phyloP scores from a whole-genome alignment of 1,140 invertebrate genomes.

The Scaptomyza hsui region DNA sequence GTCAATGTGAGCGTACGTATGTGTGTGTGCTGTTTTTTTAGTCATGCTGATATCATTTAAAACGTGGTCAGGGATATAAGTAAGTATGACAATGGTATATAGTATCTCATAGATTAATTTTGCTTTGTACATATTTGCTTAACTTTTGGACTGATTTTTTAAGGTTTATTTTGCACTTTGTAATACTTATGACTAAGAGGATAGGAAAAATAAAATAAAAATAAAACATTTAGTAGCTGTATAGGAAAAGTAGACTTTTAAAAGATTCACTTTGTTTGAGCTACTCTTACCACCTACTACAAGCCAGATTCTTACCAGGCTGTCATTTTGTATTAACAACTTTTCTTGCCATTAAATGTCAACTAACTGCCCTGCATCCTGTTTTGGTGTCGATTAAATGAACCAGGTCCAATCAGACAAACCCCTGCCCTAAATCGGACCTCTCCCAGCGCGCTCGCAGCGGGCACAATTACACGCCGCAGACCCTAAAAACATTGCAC shows the following conservation, averaged over 20 bases:
- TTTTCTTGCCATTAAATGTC: constrained; percentile 67
- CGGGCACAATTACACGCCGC: constrained; percentile 78
- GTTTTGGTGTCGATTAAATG: constrained; percentile 76
- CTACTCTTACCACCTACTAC: background rate
- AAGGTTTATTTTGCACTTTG: background rate
- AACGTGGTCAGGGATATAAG: constrained; percentile 47
- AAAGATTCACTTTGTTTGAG: background rate
- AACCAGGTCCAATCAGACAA: constrained; percentile 65
- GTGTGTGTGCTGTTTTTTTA: constrained; percentile 47
- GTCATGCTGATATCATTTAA: constrained; percentile 58
- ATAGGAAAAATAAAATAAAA: no score
- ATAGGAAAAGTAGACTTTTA: background rate
- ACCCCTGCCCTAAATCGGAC: constrained; percentile 25
- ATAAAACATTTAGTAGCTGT: background rate
- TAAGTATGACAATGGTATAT: constrained; percentile 35
- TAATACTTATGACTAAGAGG: background rate
- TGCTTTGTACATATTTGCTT: constrained; percentile 64
- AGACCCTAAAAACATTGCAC: constrained; percentile 67
- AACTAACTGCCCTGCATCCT: constrained; percentile 57
- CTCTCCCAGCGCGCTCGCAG: constrained; percentile 47
- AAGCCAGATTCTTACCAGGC: constrained; percentile 35
- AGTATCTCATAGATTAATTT: constrained; percentile 63
- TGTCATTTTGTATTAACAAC: constrained; percentile 64
- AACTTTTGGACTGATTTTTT: constrained; percentile 61
- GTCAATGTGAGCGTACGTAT: constrained; percentile 14